phyloP scores from a whole-genome alignment of 2,888 invertebrate species.

The Venusia cambrica region DNA sequence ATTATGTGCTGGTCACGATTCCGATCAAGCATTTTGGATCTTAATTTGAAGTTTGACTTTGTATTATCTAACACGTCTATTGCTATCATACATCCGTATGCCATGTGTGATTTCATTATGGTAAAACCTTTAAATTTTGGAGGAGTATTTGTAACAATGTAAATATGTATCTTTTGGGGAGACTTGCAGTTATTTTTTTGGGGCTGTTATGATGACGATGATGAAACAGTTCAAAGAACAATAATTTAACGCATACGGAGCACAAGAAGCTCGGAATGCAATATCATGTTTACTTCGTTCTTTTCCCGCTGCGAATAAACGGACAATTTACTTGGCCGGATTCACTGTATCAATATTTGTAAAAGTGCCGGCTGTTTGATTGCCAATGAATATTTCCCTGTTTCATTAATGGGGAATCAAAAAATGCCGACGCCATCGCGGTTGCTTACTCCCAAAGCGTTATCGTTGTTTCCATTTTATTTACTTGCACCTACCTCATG shows the following conservation, averaged over 20 bases:
- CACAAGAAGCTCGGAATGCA: neutral
- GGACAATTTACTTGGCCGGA: conserved; percentile 42
- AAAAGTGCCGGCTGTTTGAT: conserved; percentile 51
- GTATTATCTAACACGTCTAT: too few species aligned
- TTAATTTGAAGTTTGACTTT: too few species aligned
- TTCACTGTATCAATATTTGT: conserved; percentile 55
- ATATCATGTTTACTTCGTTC: neutral
- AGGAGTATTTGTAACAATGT: too few species aligned
- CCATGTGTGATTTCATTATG: too few species aligned
- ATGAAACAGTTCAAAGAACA: too few species aligned
- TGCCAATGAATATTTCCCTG: conserved; percentile 55
- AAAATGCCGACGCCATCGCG: conserved; percentile 37
- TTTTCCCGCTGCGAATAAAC: conserved; percentile 1
- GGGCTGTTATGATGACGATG: too few species aligned
- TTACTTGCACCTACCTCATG: conserved; percentile 30
- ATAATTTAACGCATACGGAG: neutral
- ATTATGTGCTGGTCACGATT: too few species aligned
- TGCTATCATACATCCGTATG: too few species aligned
- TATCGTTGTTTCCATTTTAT: conserved; percentile 34
- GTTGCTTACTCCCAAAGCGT: conserved; percentile 38
- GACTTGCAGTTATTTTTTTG: too few species aligned
- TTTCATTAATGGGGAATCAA: conserved; percentile 48
- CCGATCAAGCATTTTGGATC: too few species aligned
- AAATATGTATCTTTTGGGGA: too few species aligned
- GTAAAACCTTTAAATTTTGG: too few species aligned